phyloP scores from a whole-genome alignment of 2,888 invertebrate species.

The Bibio marci region DNA sequence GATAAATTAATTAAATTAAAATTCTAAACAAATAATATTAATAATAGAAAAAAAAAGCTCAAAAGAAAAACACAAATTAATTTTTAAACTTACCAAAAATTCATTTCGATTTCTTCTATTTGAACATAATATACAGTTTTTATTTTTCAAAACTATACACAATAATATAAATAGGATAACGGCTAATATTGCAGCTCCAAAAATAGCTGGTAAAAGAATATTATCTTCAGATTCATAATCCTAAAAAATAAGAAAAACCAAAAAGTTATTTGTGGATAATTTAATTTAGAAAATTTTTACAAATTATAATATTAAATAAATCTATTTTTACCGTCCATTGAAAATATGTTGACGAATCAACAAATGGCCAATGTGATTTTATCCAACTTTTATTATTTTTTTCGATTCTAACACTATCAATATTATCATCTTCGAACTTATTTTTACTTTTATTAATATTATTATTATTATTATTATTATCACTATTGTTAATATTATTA shows the following conservation, averaged over 20 bases:
- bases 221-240: slow-evolving; percentile 42
- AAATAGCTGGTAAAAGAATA: slow-evolving; percentile 34
- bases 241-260: slow-evolving; percentile 21
- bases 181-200: slow-evolving; percentile 32
- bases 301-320: too few relatives aligned
- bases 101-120: slow-evolving; percentile 26
- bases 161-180: slow-evolving; percentile 33
- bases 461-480: too few relatives aligned
- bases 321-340: slow-evolving; percentile 52
- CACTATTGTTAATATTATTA: too few relatives aligned
- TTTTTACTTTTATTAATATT: too few relatives aligned
- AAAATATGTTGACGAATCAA: slow-evolving; percentile 45
- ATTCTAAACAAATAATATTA: too few relatives aligned
- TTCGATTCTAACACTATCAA: too few relatives aligned
- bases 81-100: slow-evolving; percentile 1
- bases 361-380: slow-evolving; percentile 44
- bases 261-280: too few relatives aligned
- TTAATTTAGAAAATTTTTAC: not conserved
- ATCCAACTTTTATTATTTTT: slow-evolving; percentile 33
- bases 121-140: slow-evolving; percentile 24
- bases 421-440: too few relatives aligned
- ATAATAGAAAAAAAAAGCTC: too few relatives aligned
- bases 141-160: slow-evolving; percentile 34
- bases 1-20: too few relatives aligned
- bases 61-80: too few relatives aligned